Evolutionary conservation across 2,888 invertebrate species (phyloP), one percentile per base, ranked within the genome.

Genomic region (Dendrolimus houi): DNA sequence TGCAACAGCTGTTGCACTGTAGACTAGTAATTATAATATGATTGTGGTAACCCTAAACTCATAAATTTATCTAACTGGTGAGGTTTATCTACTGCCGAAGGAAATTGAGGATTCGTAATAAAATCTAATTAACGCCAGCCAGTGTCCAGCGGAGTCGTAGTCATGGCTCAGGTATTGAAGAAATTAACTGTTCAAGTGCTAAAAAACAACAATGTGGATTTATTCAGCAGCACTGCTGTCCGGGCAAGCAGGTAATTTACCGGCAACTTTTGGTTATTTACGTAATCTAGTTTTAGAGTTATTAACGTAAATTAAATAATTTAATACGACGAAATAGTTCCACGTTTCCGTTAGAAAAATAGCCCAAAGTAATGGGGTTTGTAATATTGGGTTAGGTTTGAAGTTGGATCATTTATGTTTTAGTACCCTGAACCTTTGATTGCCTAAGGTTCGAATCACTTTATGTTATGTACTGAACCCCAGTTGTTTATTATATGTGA

Each of bases 221-320:
- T 74, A 58, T 62, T 77, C 55, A 68, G 72, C 56, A 70, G 69
- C 56, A 69, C 71, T 55, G 73, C 76, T 52, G 56, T 76, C 55
- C 75, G 87, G 61, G 77, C 84, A 29, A 80, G 72, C 71, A 85
- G 88, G 88, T 88, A 82, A 62, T 56, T 58, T 65, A 72, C 83
- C 82, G 85, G 81, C 73, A 61, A 56, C 68, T 68, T 59, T 64
- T 70, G 63, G 67, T 66, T 70, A 70, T 77, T 80, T 86, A 86
- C 81, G 84, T 87, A 85, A 85, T 69, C 63, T 54, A 9, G 40
- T 57, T 47, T 57, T 55, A 52, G 12, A 54, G 41, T 54, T 40
- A 29, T 29, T 29, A 6, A 29, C 29, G 6, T 29, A 29, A 29
- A 29, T 29, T 29, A 29, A 29, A 3, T 29, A 6, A 29, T 29